phyloP scores from a whole-genome alignment of 2,888 invertebrate species.

The Zelleria hepariella region DNA sequence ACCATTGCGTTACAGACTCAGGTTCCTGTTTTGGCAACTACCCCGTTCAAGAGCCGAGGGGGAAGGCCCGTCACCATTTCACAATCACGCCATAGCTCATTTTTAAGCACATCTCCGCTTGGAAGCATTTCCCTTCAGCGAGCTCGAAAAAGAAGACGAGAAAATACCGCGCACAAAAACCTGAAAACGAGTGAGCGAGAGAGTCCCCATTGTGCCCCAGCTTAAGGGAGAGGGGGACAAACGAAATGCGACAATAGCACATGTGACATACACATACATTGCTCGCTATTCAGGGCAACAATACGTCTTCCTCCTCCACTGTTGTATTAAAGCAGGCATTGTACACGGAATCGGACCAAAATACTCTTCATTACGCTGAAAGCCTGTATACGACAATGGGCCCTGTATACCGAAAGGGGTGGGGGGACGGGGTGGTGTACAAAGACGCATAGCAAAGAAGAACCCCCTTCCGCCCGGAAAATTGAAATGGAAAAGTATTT shows the following conservation, averaged over 20 bases:
- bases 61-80: neutral
- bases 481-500: slow-evolving; percentile 72
- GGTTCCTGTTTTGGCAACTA: neutral
- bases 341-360: slow-evolving; percentile 70
- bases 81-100: neutral
- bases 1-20: too few species aligned
- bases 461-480: slow-evolving; percentile 66
- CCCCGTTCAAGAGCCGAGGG: neutral
- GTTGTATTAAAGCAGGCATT: slow-evolving; percentile 67
- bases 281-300: slow-evolving; percentile 55
- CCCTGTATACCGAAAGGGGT: slow-evolving; percentile 28
- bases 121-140: neutral
- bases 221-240: neutral
- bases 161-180: slow-evolving; percentile 9
- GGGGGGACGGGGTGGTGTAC: slow-evolving; percentile 31
- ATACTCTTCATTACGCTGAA: slow-evolving; percentile 74
- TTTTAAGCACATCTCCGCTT: neutral
- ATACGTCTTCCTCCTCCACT: slow-evolving; percentile 62
- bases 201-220: neutral
- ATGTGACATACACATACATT: slow-evolving; percentile 58
- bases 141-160: slow-evolving; percentile 36
- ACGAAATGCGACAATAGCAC: slow-evolving; percentile 9
- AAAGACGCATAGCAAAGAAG: slow-evolving; percentile 60
- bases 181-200: neutral
- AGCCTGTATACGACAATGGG: slow-evolving; percentile 70